Percentiles rank a stretch among this genome's conserved stretches.
These are phyloP conservation scores for Agrenia bidenticulata DNA, from an alignment of 2,888 invertebrate genomes.

Conservation along the genomic window DNA sequence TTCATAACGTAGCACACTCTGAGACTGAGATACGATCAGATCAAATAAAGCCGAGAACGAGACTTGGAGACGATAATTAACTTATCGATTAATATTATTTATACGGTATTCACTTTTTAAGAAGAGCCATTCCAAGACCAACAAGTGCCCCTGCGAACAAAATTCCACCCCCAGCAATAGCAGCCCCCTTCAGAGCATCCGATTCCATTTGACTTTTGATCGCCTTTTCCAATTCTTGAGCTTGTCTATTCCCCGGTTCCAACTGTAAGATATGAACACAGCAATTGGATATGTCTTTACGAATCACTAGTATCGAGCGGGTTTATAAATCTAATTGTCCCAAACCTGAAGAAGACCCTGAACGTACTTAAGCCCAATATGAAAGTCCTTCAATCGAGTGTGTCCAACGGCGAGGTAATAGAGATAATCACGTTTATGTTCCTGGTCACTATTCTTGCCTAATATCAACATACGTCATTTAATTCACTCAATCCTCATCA, in stretches of 20 bases:
- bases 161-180: constrained; percentile 84
- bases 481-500: constrained; percentile 14
- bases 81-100: no score
- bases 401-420: constrained; percentile 93
- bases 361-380: constrained; percentile 40
- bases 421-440: constrained; percentile 84
- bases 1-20: no score
- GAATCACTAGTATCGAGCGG: no score
- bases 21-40: no score
- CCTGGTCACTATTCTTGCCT: constrained; percentile 11
- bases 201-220: constrained; percentile 89
- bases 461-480: constrained; percentile 3
- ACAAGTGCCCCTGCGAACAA: constrained; percentile 71
- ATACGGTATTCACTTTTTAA: constrained; percentile 56
- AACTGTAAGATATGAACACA: constrained; percentile 59
- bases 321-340: constrained; percentile 4
- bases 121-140: constrained; percentile 77
- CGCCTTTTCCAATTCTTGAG: constrained; percentile 72
- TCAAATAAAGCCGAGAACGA: no score
- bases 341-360: constrained; percentile 44
- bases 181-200: constrained; percentile 85
- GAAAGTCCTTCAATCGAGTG: constrained; percentile 74
- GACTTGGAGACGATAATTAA: no score
- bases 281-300: not conserved
- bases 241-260: constrained; percentile 87